Percentiles rank a stretch among this genome's conserved stretches.
These are phyloP conservation scores for Melieria crassipennis DNA, from an alignment of 2,888 invertebrate genomes.

Conservation along the genomic window DNA sequence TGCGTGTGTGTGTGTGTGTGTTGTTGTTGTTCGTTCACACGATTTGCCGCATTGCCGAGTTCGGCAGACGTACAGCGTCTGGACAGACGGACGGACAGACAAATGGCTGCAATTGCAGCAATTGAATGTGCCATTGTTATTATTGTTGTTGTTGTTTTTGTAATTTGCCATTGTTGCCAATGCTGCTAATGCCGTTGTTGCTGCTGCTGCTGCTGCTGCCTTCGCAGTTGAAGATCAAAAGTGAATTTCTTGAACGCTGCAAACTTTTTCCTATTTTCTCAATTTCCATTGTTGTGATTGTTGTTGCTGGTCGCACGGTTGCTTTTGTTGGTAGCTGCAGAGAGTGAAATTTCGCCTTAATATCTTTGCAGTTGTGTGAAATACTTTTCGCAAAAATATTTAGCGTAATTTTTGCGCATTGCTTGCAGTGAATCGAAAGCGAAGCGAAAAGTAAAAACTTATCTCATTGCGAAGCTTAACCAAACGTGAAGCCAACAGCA, in stretches of 20 bases:
- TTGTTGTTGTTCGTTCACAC: constrained; percentile 41
- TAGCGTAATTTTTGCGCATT: constrained; percentile 25
- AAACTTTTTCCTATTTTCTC: constrained; percentile 8
- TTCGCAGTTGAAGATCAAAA: constrained; percentile 16
- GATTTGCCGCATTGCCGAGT: constrained; percentile 11
- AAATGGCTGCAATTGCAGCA: background rate
- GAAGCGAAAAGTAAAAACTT: too few relatives aligned
- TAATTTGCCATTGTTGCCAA: background rate
- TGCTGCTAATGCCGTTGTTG: constrained; percentile 7
- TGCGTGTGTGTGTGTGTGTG: background rate
- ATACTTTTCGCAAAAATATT: constrained; percentile 4
- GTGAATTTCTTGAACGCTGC: constrained; percentile 21
- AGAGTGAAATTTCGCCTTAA: too few relatives aligned
- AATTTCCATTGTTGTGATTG: too few relatives aligned
- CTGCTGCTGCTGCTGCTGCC: background rate
- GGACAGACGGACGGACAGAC: background rate
- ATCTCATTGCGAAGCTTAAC: too few relatives aligned
- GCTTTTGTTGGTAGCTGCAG: too few relatives aligned
- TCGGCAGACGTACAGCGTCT: background rate
- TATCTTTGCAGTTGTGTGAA: too few relatives aligned
- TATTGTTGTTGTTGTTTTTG: background rate
- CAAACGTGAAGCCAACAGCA: too few relatives aligned
- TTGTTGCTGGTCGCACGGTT: too few relatives aligned
- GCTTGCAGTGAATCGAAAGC: constrained; percentile 12
- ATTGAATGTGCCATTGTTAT: background rate